Evolutionary conservation across 2,888 invertebrate genomes (phyloP).

Genomic region (Leptinotarsa rubiginosa): DNA sequence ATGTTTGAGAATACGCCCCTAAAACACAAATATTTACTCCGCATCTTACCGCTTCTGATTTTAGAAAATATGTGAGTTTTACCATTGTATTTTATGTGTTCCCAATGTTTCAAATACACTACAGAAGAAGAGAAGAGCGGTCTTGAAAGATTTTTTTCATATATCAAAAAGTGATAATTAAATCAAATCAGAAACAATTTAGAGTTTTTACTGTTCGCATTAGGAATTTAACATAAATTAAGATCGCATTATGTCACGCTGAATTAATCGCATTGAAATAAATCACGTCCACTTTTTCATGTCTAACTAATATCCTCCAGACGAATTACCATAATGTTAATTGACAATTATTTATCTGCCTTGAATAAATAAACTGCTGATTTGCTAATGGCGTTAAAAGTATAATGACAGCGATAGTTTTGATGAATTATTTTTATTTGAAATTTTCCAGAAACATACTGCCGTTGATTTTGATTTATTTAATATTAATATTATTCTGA

Average conservation of each 20-base stretch:
- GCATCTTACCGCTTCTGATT: no score
- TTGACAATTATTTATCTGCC: constrained; percentile 7
- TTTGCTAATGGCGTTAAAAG: background rate
- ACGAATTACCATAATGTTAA: constrained; percentile 7
- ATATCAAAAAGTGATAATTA: background rate
- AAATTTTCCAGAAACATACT: no score
- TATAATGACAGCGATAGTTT: background rate
- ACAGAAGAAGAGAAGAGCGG: no score
- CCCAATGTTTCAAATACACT: no score
- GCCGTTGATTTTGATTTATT: no score
- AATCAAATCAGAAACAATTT: constrained; percentile 4
- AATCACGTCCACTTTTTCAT: constrained; percentile 19
- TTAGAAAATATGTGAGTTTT: no score
- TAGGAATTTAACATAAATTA: constrained; percentile 24
- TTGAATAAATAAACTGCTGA: background rate
- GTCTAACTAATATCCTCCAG: constrained; percentile 5
- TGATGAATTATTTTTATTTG: no score
- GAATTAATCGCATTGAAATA: constrained; percentile 17
- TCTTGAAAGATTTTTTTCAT: background rate
- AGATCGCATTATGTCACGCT: constrained; percentile 20
- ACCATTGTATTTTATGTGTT: no score
- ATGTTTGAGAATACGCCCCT: no score
- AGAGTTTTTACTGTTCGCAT: background rate
- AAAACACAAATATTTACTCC: no score
- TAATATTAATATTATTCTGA: no score